phyloP scores from a whole-genome alignment of 2,888 invertebrate genomes.

The Thyatira batis region DNA sequence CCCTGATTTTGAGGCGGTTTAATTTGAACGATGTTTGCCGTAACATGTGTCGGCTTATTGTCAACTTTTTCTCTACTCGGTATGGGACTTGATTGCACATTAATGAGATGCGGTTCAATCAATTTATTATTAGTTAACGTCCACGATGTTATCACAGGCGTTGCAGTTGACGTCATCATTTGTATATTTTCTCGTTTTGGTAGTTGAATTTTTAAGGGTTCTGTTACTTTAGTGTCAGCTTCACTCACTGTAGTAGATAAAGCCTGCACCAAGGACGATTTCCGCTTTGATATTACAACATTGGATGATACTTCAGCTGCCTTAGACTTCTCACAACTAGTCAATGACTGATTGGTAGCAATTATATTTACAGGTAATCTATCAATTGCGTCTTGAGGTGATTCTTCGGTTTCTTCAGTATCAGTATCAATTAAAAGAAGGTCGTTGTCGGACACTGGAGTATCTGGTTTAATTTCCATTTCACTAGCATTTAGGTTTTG shows the following conservation, averaged over 20 bases:
- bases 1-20: constrained; percentile 58
- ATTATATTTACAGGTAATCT: constrained; percentile 67
- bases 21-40: constrained; percentile 73
- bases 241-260: constrained; percentile 56
- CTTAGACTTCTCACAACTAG: constrained; percentile 51
- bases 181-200: constrained; percentile 59
- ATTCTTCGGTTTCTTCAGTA: constrained; percentile 88
- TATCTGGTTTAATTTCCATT: constrained; percentile 90
- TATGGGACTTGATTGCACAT: constrained; percentile 50
- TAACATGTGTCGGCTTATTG: constrained; percentile 63
- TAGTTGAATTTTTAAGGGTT: constrained; percentile 46
- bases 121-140: constrained; percentile 74
- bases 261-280: constrained; percentile 34
- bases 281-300: constrained; percentile 78
- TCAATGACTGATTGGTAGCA: constrained; percentile 54
- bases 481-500: constrained; percentile 89
- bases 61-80: constrained; percentile 56
- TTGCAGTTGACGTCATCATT: constrained; percentile 66
- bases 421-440: constrained; percentile 93
- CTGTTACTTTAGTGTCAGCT: constrained; percentile 38
- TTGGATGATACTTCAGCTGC: constrained; percentile 57
- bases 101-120: constrained; percentile 64
- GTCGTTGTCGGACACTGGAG: constrained; percentile 92
- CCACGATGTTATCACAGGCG: constrained; percentile 83
- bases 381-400: constrained; percentile 67